Evolutionary conservation across 2,888 invertebrate species (phyloP), one percentile per base, ranked within the genome.

Genomic region (Biston betularia): DNA sequence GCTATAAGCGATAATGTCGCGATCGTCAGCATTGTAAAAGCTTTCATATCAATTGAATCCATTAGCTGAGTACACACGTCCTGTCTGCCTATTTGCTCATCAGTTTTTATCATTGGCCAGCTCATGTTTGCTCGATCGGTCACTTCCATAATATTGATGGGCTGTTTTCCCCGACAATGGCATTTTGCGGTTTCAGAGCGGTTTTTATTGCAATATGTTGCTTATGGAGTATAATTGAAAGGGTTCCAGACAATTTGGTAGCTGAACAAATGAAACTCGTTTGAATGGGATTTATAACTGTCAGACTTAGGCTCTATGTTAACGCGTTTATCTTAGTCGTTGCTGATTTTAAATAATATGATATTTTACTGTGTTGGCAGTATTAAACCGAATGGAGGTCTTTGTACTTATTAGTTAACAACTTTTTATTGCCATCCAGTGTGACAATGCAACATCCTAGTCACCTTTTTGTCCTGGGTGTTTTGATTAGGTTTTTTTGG

Each of bases 41-140:
- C 93, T 93, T 93, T 93, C 88, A 89, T 93, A 93, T 93, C 93
- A 92, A 93, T 93, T 93, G 92, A 93, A 93, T 93, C 93, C 93
- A 93, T 93, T 93, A 93, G 91, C 88, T 88, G 89, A 88, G 92
- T 89, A 93, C 92, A 93, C 93, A 93, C 84, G 87, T 86, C 87
- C 85, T 84, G 90, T 88, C 87, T 88, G 87, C 92, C 86, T 93
- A 93, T 93, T 93, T 93, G 89, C 90, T 89, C 91, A 89, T 93
- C 92, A 93, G 91, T 93, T 93, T 93, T 93, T 93, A 93, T 93
- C 93, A 93, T 92, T 93, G 91, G 85, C 85, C 85, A 88, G 89
- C 90, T 84, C 81, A 80, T 92, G 93, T 93, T 92, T 92, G 90
- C 89, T 83, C 89, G 89, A 92, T 92, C 93, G 90, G 89, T 92